A percentile compares a stretch with the other conserved stretches of the same genome.
phyloP scores from a whole-genome alignment of 1,140 invertebrate species.

The Dinothrombium tinctorium region DNA sequence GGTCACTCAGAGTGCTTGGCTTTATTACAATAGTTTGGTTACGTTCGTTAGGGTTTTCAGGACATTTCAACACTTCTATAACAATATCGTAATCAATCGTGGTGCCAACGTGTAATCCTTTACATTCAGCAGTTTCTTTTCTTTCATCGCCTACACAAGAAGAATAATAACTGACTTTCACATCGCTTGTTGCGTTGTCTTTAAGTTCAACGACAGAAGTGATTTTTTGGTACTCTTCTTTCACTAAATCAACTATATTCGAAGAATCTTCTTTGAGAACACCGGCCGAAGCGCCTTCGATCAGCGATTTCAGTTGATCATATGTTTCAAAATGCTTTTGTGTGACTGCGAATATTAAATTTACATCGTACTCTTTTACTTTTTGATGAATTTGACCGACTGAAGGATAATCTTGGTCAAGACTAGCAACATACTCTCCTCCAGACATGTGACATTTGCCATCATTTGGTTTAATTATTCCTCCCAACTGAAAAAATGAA shows the following conservation, averaged over 20 bases:
- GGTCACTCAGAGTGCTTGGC: constrained; percentile 61
- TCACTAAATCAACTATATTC: constrained; percentile 74
- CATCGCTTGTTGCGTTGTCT: constrained; percentile 55
- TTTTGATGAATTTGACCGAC: constrained; percentile 53
- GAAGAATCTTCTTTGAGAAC: constrained; percentile 60
- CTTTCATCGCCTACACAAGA: constrained; percentile 34
- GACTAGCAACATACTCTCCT: constrained; percentile 40
- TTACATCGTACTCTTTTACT: constrained; percentile 76
- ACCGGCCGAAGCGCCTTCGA: constrained; percentile 52
- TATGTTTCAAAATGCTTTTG: constrained; percentile 55
- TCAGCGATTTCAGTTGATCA: constrained; percentile 44
- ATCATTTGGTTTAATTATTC: constrained; percentile 80
- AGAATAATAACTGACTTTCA: constrained; percentile 67
- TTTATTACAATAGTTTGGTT: constrained; percentile 60
- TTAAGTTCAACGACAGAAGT: constrained; percentile 76
- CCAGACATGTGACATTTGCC: constrained; percentile 52
- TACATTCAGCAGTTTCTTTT: constrained; percentile 34
- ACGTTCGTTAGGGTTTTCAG: constrained; percentile 36
- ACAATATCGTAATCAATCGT: constrained; percentile 28
- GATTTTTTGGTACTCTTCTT: constrained; percentile 75
- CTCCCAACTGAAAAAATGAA: constrained; percentile 48
- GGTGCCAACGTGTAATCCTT: constrained; percentile 58
- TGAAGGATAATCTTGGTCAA: constrained; percentile 77
- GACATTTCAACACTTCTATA: constrained; percentile 25
- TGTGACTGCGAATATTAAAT: constrained; percentile 91